These are phyloP conservation scores for Petrosia ficiformis DNA, from an alignment of 37 sponge, comb jelly and placozoan species.

Conservation along the genomic window DNA sequence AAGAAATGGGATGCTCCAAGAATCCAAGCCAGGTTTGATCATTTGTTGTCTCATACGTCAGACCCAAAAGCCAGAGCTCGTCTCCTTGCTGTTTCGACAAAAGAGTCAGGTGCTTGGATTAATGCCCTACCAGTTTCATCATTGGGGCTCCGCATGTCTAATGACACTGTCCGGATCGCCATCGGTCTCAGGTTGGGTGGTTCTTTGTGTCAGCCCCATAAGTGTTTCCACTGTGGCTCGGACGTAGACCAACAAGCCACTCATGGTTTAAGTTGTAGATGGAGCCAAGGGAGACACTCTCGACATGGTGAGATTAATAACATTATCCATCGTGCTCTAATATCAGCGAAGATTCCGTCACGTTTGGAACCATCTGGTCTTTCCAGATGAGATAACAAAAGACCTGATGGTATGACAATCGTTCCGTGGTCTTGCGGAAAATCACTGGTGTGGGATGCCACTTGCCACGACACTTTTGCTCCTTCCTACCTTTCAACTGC, in stretches of 20 bases:
- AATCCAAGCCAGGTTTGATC: neutral
- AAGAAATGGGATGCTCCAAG: constrained; percentile 23
- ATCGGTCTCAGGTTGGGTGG: constrained; percentile 35
- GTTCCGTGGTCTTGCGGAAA: constrained; percentile 16
- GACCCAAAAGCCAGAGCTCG: constrained; percentile 6
- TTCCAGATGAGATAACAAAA: constrained; percentile 17
- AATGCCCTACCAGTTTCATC: constrained; percentile 22
- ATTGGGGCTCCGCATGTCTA: constrained; percentile 12
- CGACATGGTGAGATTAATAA: constrained; percentile 36
- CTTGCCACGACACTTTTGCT: constrained; percentile 29
- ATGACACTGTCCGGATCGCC: constrained; percentile 27
- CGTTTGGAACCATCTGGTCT: constrained; percentile 30
- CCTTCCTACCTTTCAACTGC: constrained; percentile 8
- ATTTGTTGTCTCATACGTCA: neutral
- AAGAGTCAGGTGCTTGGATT: constrained; percentile 27
- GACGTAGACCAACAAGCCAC: constrained; percentile 18
- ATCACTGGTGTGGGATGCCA: constrained; percentile 24
- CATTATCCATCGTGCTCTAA: constrained; percentile 26
- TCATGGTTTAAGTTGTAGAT: constrained; percentile 40
- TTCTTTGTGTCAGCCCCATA: constrained; percentile 36
- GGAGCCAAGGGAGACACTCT: constrained; percentile 18
- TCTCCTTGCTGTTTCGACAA: constrained; percentile 13
- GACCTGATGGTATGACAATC: constrained; percentile 19
- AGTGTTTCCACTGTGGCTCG: constrained; percentile 31
- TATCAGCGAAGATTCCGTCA: constrained; percentile 31